Evolutionary conservation across 23 tunicate species (phyloP), one percentile per base, ranked within the genome.

Genomic region (Trididemnum clinides): DNA sequence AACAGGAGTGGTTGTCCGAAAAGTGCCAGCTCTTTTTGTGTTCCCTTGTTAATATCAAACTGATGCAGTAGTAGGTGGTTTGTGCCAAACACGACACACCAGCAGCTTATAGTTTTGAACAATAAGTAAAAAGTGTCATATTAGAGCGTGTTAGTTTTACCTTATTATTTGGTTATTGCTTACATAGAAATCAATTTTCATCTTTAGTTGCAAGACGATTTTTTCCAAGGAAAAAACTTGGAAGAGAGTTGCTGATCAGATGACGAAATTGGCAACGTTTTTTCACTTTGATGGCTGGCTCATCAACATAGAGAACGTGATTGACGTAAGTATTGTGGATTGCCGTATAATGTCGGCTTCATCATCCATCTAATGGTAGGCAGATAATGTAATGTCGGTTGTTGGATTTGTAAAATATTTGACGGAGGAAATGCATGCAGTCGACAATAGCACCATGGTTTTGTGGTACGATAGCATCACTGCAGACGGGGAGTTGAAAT

Each of bases 241-340:
- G 92, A 70, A 88, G 78, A 2, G 23, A 0, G 84, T 81, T 59
- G 96, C 90, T 5, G 82, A 88, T 25, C 64, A 85, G 57, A 80
- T 91, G 2, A 85, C 77, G 23, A 59, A 81, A 20, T 63, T 91
- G 28, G 90, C 89, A 39, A 77, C 31, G 33, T 84, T 81, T 44
- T 96, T 91, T 81, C 81, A 85, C 2, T 96, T 96, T 84, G 99
- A 96, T 71, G 99, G 99, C 20, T 96, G 99, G 99, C 82, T 96
- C 12, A 58, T 96, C 2, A 96, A 96, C 71, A 84, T 96, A 28
- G 99, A 96, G 57, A 91, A 84, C 71, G 28, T 34, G 31, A 72
- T 95, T 23, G 59, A 79, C 70, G 93, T 84, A 15, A 33, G 73
- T 63, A 12, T n/a, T n/a, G n/a, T n/a, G n/a, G n/a, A n/a, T n/a